Base-by-base conservation (phyloP, 2,113 vertebrate genomes). In the Hydrolagus affinis region DNA sequence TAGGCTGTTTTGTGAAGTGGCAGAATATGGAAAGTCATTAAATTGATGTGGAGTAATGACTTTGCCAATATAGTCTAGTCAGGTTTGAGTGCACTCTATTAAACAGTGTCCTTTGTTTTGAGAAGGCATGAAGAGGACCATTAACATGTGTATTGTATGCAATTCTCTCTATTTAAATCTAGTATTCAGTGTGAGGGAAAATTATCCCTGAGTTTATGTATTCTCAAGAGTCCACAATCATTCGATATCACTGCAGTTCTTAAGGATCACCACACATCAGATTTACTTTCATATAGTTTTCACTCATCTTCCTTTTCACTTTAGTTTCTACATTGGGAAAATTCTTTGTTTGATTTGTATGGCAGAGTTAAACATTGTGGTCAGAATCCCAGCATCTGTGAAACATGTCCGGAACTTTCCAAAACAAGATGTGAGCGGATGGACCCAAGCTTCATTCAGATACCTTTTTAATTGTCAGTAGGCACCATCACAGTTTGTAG, bases 21-120 rank as follows among this genome's bases (percentile, higher is more conserved):
- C 77, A 80, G 59, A 32, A 32, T 64, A 66, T 83, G 78, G 25
- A 64, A 64, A 66, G 60, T 7, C 25, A 83, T 32, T 83, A 66
- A 17, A 32, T 68, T 66, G 15, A 66, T 83, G 78, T 15, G 14
- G 32, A 66, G 23, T 68, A 68, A 66, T 64, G 14, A 32, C 60
- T 68, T 30, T 66, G 62, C 32, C 30, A 32, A 25, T 68, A 66
- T 62, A 83, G 30, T 66, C 60, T 19, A 15, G 25, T 66, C 15
- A 9, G 32, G 19, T 66, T 77, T 83, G 77, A 80, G 77, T 28
- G 78, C 78, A 80, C 56, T 75, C 15, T 66, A 83, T 66, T 83
- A 66, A 66, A 66, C 60, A 80, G 28, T 64, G 15, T 83, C 78
- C 62, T 83, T 83, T 83, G 62, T 68, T 64, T 66, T 83, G 78